Base-by-base conservation (phyloP, 2,113 vertebrate genomes). In the Psittacula cyanocephala region DNA sequence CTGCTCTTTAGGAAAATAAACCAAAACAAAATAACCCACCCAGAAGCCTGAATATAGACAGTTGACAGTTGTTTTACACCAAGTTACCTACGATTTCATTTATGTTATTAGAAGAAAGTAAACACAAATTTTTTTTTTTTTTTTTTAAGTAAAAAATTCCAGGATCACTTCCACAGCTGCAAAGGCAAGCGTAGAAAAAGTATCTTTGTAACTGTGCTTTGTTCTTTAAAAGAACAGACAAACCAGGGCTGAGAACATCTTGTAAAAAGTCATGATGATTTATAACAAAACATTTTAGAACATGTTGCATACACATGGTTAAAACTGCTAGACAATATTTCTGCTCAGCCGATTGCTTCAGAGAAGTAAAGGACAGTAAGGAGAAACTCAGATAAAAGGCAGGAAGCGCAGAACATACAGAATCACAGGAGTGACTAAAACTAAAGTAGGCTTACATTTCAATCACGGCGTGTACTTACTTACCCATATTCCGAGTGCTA, bases 211-310 rank as follows among this genome's bases (percentile, higher is more conserved):
- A 55, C 31, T 86, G 55, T 76, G 60, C 29, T 95, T 79, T 81
- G 41, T 39, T 91, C 35, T 75, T 53, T 70, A 35, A 89, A 86
- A 76, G 35, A 88, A 65, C 62, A 91, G 75, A 95, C 53, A 91
- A 93, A 72, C 10, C 57, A 74, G 31, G 60, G 53, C 50, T 41
- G 57, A 82, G 87, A 65, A 92, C 60, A 96, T 92, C 87, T 90
- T 96, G 77, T 91, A 90, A 89, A 43, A 93, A 95, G 72, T 95
- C 95, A 86, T 6, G n/a, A 95, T 96, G 84, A 96, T 96, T 78
- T 95, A 88, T 57, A 93, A 83, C 86, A 86, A 83, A 96, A 83
- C 46, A 83, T 82, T 84, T 86, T 29, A 82, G 91, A 94, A 92
- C 74, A 86, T 49, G 60, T 35, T 91, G 68, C 64, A 71, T 67